Conservation (phyloP, 2,797 vertebrate species). For the Amblyraja radiata region DNA sequence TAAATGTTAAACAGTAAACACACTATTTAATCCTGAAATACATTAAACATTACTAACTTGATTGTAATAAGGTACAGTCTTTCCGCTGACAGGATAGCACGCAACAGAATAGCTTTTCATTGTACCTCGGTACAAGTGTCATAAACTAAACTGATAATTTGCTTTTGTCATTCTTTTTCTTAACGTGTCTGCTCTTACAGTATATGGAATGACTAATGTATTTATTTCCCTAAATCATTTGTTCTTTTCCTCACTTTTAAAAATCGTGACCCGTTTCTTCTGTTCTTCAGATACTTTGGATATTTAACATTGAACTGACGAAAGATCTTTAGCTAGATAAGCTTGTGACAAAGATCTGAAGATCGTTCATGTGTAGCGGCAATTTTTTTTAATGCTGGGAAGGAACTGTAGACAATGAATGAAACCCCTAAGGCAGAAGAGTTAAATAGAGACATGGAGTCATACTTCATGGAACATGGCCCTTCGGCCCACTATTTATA, state of each 20-base stretch:
- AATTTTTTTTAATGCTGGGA: not conserved
- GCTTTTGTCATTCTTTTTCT: not conserved
- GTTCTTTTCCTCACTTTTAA: not conserved
- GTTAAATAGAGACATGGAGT: too few relatives aligned
- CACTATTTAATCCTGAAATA: not conserved
- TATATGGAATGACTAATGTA: not conserved
- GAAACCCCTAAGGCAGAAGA: not conserved
- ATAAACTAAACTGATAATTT: too few relatives aligned
- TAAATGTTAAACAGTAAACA: conserved; percentile 25
- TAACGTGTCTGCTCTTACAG: not conserved
- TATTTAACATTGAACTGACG: conserved; percentile 1
- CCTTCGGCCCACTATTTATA: too few relatives aligned
- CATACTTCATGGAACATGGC: too few relatives aligned
- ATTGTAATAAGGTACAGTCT: too few relatives aligned
- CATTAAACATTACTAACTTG: not conserved
- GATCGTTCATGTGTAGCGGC: not conserved
- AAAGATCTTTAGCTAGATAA: not conserved
- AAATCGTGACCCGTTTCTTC: not conserved
- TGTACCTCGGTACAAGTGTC: too few relatives aligned
- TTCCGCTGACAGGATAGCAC: too few relatives aligned
- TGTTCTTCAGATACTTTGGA: not conserved
- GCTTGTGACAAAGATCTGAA: not conserved
- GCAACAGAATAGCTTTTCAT: too few relatives aligned
- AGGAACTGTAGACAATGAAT: too few relatives aligned
- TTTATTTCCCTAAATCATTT: not conserved